Evolutionary conservation across 2,113 vertebrate genomes (phyloP).

Genomic region (Alces alces): DNA sequence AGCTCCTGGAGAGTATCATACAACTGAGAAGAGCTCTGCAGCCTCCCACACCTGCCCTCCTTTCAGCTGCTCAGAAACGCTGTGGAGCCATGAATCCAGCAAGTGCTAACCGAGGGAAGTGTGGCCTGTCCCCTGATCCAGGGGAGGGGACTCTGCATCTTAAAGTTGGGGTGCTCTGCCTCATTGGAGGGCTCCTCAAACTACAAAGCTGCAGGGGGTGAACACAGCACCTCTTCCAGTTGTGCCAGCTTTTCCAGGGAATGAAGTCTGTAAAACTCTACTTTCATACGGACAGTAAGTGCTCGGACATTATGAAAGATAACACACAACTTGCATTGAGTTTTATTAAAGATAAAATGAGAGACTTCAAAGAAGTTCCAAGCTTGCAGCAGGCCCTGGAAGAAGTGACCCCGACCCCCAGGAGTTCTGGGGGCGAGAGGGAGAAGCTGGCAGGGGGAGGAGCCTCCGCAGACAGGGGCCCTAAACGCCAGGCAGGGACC

Average conservation of each 20-base stretch:
- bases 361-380: background rate
- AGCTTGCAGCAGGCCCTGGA: background rate
- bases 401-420: background rate
- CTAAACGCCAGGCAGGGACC: background rate
- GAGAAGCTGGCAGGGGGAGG: background rate
- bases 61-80: background rate
- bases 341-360: background rate
- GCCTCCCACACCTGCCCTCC: background rate
- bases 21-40: too few species aligned
- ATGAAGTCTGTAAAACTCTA: background rate
- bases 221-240: background rate
- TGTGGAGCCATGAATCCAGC: background rate
- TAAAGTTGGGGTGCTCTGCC: background rate
- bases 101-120: accelerated
- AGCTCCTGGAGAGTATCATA: background rate
- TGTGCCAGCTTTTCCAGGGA: background rate
- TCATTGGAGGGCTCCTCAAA: background rate
- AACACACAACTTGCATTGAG: background rate
- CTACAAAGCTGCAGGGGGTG: background rate
- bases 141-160: background rate
- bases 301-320: accelerated
- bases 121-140: background rate
- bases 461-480: background rate
- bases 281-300: background rate
- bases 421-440: background rate